These are phyloP conservation scores for Drosophila orena DNA, from an alignment of 1,140 invertebrate species.

Conservation along the genomic window DNA sequence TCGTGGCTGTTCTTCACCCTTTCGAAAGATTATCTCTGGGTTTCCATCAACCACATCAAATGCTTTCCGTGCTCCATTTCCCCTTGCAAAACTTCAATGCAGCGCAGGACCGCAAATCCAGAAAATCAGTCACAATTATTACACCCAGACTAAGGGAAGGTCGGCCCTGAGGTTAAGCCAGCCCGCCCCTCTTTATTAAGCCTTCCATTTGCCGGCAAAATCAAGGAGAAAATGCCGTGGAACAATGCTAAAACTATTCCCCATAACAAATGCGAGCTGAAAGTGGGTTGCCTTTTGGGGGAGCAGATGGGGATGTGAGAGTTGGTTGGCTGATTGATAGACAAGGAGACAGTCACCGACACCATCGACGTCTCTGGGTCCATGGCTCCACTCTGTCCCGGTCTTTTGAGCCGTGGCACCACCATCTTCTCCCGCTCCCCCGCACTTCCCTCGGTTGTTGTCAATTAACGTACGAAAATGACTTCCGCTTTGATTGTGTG, in stretches of 20 bases:
- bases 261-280: constrained; percentile 65
- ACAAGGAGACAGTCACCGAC: constrained; percentile 71
- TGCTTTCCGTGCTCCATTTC: constrained; percentile 15
- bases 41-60: constrained; percentile 39
- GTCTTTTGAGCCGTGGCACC: constrained; percentile 22
- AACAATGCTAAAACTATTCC: constrained; percentile 80
- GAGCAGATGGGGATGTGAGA: constrained; percentile 6
- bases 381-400: constrained; percentile 16
- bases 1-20: background rate
- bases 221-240: constrained; percentile 19
- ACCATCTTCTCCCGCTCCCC: constrained; percentile 1
- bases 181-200: constrained; percentile 61
- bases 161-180: constrained; percentile 20
- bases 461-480: constrained; percentile 84
- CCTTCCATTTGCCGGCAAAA: constrained; percentile 70
- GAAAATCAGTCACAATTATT: constrained; percentile 76
- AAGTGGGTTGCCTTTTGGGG: constrained; percentile 9
- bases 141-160: constrained; percentile 26
- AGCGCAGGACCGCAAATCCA: constrained; percentile 41
- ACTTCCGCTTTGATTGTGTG: constrained; percentile 80
- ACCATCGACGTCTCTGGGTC: constrained; percentile 56
- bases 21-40: constrained; percentile 10
- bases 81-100: constrained; percentile 53
- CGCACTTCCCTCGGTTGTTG: constrained; percentile 47
- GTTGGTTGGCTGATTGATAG: constrained; percentile 72